Evolutionary conservation across 2,797 vertebrate genomes (phyloP), one percentile per base, ranked within the genome.

Genomic region (Chelidonichthys spinosus): DNA sequence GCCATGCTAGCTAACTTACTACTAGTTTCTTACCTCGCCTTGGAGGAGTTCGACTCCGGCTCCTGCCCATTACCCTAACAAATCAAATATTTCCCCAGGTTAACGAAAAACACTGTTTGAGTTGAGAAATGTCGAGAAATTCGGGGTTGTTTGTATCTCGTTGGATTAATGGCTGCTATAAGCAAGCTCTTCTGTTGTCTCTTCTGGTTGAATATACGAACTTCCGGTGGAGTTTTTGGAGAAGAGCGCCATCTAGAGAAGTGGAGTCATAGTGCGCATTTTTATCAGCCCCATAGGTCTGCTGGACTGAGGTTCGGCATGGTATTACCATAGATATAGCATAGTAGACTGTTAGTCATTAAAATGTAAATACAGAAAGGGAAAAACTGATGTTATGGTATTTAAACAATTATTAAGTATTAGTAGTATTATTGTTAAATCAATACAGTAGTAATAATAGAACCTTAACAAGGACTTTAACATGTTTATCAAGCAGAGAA

Each of bases 21-120:
- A 43, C 1, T 1, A 4, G 2, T 18, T 60, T 69, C 86, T 78
- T 63, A 95, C 95, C 95, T 93, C 95, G 86, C 77, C 94, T 92
- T 1, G 91, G 88, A 2, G 95, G 95, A 40, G 84, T 86, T 53
- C 95, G 85, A 54, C 95, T 96, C 78, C 94, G 88, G 74, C 95
- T 96, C 59, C 94, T 65, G 9, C 88, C 95, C 95, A 95, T 95
- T 25, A 11, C 68, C 5, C 9, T 0, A 3, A 40, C 3, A 15
- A 0, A 6, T 36, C 3, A 63, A 65, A 56, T 0, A 0, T 0
- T 36, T 9, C 2, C 1, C 4, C 32, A 10, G 2, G 1, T 25
- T 25, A 25, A 25, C 25, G n/a, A 25, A 25, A 0, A 11, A 50
- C 42, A 15, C 1, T 42, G 61, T 7, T 10, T 6, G 0, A n/a